These are phyloP conservation scores for Yasuhikotakia modesta DNA, from an alignment of 2,797 vertebrate genomes.

Conservation along the genomic window DNA sequence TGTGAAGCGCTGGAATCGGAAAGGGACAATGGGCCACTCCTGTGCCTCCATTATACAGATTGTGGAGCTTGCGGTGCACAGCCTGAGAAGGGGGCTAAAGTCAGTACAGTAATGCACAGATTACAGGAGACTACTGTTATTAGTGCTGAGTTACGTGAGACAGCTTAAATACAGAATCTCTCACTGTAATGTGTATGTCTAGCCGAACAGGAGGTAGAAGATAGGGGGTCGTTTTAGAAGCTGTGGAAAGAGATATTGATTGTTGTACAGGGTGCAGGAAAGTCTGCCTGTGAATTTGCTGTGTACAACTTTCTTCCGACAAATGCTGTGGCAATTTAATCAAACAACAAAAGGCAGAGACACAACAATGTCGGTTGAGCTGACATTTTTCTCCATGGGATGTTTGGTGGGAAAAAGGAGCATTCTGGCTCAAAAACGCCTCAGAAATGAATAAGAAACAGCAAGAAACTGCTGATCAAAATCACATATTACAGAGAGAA, in stretches of 20 bases:
- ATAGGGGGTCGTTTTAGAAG: slow-evolving; percentile 16
- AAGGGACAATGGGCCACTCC: slow-evolving; percentile 54
- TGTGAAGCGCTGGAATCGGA: slow-evolving; percentile 32
- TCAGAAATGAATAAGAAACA: not conserved
- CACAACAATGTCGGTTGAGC: not conserved
- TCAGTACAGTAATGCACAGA: slow-evolving; percentile 61
- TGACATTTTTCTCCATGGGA: not conserved
- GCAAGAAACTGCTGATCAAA: not conserved
- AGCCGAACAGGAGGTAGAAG: slow-evolving; percentile 23
- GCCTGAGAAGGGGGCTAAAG: slow-evolving; percentile 32
- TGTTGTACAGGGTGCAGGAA: not conserved
- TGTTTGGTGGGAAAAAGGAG: not conserved
- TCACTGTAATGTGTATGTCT: slow-evolving; percentile 34
- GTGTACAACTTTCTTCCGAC: not conserved
- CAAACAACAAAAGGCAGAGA: not conserved
- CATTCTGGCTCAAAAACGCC: not conserved
- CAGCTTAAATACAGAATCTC: slow-evolving; percentile 36
- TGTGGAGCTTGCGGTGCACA: slow-evolving; percentile 20
- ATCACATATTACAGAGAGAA: not conserved
- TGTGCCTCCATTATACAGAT: slow-evolving; percentile 38
- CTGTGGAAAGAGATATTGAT: slow-evolving; percentile 4
- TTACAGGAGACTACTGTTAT: slow-evolving; percentile 59
- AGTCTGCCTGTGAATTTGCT: slow-evolving; percentile 1
- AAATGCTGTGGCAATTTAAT: slow-evolving; percentile 3
- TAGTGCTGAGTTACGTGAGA: slow-evolving; percentile 20